Percentiles rank a stretch among this genome's conserved stretches.
Evolutionary conservation across 1,140 invertebrate species (phyloP).

Genomic region (Drosophila willistoni): DNA sequence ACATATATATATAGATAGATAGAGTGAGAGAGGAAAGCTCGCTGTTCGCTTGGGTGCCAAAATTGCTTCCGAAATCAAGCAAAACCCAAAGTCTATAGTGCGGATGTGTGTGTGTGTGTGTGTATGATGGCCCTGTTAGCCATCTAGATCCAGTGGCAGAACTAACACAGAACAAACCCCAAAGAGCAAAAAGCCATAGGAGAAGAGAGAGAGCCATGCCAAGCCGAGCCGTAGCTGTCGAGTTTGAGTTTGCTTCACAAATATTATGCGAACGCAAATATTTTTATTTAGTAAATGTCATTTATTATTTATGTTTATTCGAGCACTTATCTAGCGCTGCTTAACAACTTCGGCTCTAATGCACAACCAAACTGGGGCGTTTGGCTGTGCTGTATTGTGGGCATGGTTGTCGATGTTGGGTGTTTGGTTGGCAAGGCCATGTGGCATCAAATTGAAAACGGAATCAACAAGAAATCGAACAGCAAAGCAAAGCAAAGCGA

Average conservation of each 20-base stretch:
- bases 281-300: slow-evolving; percentile 83
- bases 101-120: slow-evolving; percentile 19
- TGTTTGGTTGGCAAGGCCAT: slow-evolving; percentile 52
- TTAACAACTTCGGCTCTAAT: slow-evolving; percentile 81
- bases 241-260: slow-evolving; percentile 83
- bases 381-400: slow-evolving; percentile 6
- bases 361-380: slow-evolving; percentile 44
- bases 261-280: slow-evolving; percentile 83
- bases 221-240: slow-evolving; percentile 61
- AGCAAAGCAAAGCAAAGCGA: slow-evolving; percentile 18
- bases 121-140: slow-evolving; percentile 62
- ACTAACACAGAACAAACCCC: slow-evolving; percentile 62
- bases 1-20: slow-evolving; percentile 1
- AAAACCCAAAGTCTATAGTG: slow-evolving; percentile 48
- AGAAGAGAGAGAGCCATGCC: slow-evolving; percentile 25
- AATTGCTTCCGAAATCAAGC: slow-evolving; percentile 79
- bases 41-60: slow-evolving; percentile 73
- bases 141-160: slow-evolving; percentile 36
- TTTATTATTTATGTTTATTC: slow-evolving; percentile 83
- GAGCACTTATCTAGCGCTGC: slow-evolving; percentile 83
- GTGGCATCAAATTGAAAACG: slow-evolving; percentile 67
- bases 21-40: slow-evolving; percentile 47
- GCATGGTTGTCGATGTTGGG: slow-evolving; percentile 11
- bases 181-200: slow-evolving; percentile 63
- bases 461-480: slow-evolving; percentile 65